phyloP scores from a whole-genome alignment of 2,113 vertebrate genomes.

The Heteronetta atricapilla region DNA sequence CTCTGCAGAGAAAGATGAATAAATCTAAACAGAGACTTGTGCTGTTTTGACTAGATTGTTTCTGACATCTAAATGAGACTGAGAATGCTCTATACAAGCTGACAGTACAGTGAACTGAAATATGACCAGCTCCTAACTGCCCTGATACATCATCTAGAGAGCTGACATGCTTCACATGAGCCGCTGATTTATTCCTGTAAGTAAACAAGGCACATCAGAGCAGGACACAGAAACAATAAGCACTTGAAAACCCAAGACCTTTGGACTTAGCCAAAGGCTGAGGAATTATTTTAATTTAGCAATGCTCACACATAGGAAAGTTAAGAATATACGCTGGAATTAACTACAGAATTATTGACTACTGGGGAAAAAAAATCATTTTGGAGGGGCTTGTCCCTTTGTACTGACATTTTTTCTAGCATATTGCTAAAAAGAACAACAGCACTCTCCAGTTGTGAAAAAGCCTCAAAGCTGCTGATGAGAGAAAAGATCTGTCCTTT shows the following conservation, averaged over 20 bases:
- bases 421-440: neutral
- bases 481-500: neutral
- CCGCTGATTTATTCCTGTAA: neutral
- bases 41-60: neutral
- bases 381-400: neutral
- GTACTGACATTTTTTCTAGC: neutral
- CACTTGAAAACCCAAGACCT: slow-evolving; percentile 24
- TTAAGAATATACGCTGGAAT: neutral
- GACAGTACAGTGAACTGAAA: slow-evolving; percentile 18
- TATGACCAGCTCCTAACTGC: slow-evolving; percentile 2
- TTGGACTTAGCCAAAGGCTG: neutral
- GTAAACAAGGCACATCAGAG: slow-evolving; percentile 25
- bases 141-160: neutral
- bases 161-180: slow-evolving; percentile 7
- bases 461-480: neutral
- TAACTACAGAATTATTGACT: neutral
- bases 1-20: neutral
- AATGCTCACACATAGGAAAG: neutral
- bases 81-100: neutral
- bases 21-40: neutral
- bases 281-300: slow-evolving; percentile 10
- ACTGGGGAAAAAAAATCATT: accelerated
- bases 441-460: neutral
- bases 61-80: slow-evolving; percentile 2
- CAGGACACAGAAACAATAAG: neutral